Conservation (phyloP, 2,888 invertebrate genomes). For the Lasioglossum vierecki region DNA sequence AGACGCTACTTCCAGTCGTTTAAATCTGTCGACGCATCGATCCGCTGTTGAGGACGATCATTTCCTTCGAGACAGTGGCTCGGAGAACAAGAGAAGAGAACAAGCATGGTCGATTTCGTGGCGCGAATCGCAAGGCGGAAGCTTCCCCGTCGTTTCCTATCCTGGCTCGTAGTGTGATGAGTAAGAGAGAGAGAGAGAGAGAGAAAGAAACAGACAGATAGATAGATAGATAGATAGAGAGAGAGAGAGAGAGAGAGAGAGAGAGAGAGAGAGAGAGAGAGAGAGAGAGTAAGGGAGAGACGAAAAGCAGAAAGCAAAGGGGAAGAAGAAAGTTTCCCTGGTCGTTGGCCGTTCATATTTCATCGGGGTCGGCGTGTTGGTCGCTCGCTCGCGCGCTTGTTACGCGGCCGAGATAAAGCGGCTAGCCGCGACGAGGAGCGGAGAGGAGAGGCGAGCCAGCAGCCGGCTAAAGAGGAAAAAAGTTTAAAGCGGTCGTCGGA, state of each 20-base stretch:
- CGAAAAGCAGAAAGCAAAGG: neutral
- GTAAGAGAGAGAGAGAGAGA: neutral
- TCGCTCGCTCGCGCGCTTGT: neutral
- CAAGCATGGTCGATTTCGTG: neutral
- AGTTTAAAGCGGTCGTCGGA: conserved; percentile 62
- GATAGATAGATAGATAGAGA: neutral
- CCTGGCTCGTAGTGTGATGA: neutral
- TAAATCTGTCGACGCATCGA: conserved; percentile 14
- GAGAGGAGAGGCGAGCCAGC: neutral
- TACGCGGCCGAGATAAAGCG: neutral
- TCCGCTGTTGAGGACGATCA: neutral
- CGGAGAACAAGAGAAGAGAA: neutral
- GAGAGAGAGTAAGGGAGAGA: too few species aligned
- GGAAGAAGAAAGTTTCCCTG: conserved; percentile 15
- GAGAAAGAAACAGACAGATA: too few species aligned
- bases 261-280: too few species aligned
- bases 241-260: too few species aligned
- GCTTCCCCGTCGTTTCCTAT: neutral
- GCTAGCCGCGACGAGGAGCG: neutral
- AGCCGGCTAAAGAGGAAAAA: conserved; percentile 31
- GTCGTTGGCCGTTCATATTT: conserved; percentile 33
- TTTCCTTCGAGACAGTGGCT: neutral
- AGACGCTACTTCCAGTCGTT: conserved; percentile 38
- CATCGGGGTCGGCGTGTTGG: conserved; percentile 4
- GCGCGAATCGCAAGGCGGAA: neutral